Evolutionary conservation across 2,797 vertebrate species (phyloP).

Genomic region (Dryobates pubescens): DNA sequence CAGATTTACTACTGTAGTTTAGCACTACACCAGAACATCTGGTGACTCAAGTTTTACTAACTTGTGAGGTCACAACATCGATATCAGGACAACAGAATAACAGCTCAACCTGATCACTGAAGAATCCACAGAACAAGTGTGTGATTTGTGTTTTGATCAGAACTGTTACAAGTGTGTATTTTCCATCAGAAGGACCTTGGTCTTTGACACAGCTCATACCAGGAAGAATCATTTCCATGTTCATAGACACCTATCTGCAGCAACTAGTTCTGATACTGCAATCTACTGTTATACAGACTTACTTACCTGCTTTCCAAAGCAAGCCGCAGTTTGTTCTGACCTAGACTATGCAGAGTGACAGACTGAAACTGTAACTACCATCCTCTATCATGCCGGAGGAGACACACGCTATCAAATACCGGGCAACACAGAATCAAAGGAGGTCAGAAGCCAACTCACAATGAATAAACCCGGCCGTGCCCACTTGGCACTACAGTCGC

Average conservation of each 20-base stretch:
- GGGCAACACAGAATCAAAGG: neutral
- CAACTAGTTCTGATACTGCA: neutral
- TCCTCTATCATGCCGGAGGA: neutral
- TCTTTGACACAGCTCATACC: too few species aligned
- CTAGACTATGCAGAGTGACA: rapidly evolving
- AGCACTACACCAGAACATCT: neutral
- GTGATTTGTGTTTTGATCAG: rapidly evolving
- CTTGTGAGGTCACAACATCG: neutral
- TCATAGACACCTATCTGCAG: neutral
- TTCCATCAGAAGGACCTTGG: neutral
- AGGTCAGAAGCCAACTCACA: neutral
- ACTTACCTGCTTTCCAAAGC: neutral
- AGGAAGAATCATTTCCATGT: neutral
- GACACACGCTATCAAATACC: neutral
- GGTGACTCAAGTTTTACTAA: neutral
- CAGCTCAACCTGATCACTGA: rapidly evolving
- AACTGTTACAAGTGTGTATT: neutral
- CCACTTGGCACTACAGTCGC: rapidly evolving
- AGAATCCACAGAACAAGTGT: neutral
- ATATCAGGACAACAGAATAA: neutral
- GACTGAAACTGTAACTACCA: neutral
- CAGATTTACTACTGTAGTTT: neutral
- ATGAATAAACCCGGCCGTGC: neutral
- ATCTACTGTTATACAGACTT: neutral
- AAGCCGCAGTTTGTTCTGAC: neutral